A percentile compares a stretch with the other conserved stretches of the same genome.
phyloP scores from a whole-genome alignment of 2,113 vertebrate species.

The Xenus cinereus region DNA sequence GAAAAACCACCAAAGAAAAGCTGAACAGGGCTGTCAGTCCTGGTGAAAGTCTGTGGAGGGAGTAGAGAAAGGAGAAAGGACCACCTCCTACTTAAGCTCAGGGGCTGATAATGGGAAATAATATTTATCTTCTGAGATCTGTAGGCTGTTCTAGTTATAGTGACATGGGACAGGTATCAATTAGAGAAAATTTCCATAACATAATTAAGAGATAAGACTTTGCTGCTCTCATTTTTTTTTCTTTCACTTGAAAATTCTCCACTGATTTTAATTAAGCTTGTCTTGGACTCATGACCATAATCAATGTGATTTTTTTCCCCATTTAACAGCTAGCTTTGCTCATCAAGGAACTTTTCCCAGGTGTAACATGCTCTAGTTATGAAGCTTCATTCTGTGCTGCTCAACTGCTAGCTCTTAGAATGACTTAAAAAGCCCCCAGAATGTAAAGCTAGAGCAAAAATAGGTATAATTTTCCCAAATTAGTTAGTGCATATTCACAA shows the following conservation, averaged over 20 bases:
- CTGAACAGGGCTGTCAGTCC: neutral
- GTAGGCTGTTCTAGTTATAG: neutral
- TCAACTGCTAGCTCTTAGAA: neutral
- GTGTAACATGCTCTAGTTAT: neutral
- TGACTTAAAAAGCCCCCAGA: neutral
- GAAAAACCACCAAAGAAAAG: neutral
- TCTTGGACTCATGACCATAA: conserved; percentile 42
- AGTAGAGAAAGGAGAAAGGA: neutral
- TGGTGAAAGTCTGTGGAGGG: neutral
- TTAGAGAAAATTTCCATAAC: conserved; percentile 22
- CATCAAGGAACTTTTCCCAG: conserved; percentile 41
- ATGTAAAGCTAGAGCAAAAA: neutral
- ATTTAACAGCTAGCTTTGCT: conserved; percentile 27
- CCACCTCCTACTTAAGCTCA: neutral
- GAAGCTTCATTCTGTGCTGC: neutral
- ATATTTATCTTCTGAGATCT: neutral
- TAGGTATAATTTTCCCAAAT: neutral
- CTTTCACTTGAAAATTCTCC: conserved; percentile 16
- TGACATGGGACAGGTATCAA: conserved; percentile 1
- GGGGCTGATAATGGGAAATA: neutral
- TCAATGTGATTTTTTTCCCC: neutral
- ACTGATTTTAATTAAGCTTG: conserved; percentile 59
- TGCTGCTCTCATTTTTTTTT: neutral
- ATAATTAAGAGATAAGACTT: conserved; percentile 27
- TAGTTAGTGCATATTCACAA: neutral